Conservation (phyloP, 2,888 invertebrate species). For the Agrotis exclamationis region DNA sequence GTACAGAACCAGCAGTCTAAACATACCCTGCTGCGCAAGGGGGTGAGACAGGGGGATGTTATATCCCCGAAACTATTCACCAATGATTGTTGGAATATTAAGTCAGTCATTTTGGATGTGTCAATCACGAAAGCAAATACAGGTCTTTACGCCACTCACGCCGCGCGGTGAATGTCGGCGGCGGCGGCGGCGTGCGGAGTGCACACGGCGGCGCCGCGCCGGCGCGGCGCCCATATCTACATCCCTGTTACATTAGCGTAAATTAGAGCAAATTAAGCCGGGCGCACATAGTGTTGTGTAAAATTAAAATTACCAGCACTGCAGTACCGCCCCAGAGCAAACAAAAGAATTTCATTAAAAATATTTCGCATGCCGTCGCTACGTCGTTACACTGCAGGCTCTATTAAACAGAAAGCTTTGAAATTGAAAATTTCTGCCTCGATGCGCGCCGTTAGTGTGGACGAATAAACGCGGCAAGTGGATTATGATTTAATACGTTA, state of each 20-base stretch:
- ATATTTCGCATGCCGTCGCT: constrained; percentile 70
- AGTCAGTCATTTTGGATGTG: too few species aligned
- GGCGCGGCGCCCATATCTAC: too few species aligned
- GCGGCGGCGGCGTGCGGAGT: too few species aligned
- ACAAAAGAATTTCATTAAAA: constrained; percentile 78
- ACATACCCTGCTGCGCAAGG: too few species aligned
- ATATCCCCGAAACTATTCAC: too few species aligned
- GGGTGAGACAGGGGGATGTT: too few species aligned
- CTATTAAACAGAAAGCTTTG: constrained; percentile 72
- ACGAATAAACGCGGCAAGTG: constrained; percentile 68
- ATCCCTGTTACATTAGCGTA: constrained; percentile 70
- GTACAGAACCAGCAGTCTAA: too few species aligned
- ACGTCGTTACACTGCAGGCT: constrained; percentile 65
- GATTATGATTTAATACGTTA: constrained; percentile 71
- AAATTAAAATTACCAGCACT: constrained; percentile 71
- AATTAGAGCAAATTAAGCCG: constrained; percentile 74
- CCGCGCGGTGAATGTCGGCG: too few species aligned
- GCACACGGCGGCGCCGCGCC: too few species aligned
- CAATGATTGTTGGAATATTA: too few species aligned
- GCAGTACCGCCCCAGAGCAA: constrained; percentile 57
- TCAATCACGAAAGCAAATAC: too few species aligned
- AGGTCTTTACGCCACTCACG: too few species aligned
- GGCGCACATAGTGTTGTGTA: constrained; percentile 65
- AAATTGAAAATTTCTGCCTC: constrained; percentile 71
- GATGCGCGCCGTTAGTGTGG: constrained; percentile 66